phyloP scores from a whole-genome alignment of 1,140 invertebrate genomes.

The Drosophila ercepeae region DNA sequence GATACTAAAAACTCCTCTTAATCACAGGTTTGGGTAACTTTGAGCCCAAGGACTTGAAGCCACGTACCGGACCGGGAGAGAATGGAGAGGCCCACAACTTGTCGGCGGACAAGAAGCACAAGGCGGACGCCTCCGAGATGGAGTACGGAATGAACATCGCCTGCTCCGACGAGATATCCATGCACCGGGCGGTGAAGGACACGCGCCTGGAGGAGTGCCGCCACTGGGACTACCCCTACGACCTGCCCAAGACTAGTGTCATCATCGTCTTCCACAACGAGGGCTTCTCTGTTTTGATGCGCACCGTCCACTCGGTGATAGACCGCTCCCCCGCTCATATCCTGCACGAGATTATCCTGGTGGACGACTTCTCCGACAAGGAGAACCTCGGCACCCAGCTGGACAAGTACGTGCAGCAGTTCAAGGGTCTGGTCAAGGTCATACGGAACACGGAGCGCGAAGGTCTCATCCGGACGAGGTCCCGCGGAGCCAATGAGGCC shows the following conservation, averaged over 20 bases:
- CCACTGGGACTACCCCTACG: slow-evolving; percentile 97
- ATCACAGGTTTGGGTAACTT: slow-evolving; percentile 86
- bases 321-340: slow-evolving; percentile 95
- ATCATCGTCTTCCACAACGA: slow-evolving; percentile 99
- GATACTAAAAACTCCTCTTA: not conserved
- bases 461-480: slow-evolving; percentile 96
- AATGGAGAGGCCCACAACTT: slow-evolving; percentile 85
- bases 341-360: slow-evolving; percentile 97
- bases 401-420: slow-evolving; percentile 94
- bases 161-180: slow-evolving; percentile 96
- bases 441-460: slow-evolving; percentile 94
- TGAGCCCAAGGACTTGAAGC: slow-evolving; percentile 87
- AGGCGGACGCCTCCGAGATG: slow-evolving; percentile 89
- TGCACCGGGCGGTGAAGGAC: slow-evolving; percentile 92
- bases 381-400: slow-evolving; percentile 94
- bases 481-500: slow-evolving; percentile 96
- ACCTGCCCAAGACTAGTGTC: slow-evolving; percentile 95
- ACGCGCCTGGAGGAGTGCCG: slow-evolving; percentile 95
- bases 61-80: slow-evolving; percentile 92
- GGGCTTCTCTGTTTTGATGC: slow-evolving; percentile 96
- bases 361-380: slow-evolving; percentile 99
- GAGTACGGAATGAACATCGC: slow-evolving; percentile 99
- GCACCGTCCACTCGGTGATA: slow-evolving; percentile 98
- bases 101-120: slow-evolving; percentile 86
- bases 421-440: slow-evolving; percentile 94